These are phyloP conservation scores for Encarsia formosa DNA, from an alignment of 2,888 invertebrate species.

Conservation along the genomic window DNA sequence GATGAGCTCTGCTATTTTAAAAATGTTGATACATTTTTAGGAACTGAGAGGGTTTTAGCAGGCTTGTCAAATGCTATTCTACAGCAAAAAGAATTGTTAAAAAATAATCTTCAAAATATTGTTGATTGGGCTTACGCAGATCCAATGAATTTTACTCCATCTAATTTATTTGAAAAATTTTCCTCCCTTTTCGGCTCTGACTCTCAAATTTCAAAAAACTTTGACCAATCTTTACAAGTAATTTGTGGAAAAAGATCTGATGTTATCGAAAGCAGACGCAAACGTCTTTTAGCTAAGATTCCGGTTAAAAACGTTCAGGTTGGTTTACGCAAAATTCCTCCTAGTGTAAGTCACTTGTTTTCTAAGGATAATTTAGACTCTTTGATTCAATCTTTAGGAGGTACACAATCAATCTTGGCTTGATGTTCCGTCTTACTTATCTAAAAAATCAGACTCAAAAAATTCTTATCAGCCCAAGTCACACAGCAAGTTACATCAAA, in stretches of 20 bases:
- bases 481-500: background rate
- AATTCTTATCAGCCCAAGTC: background rate
- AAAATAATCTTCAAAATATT: conserved; percentile 10
- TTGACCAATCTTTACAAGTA: conserved; percentile 25
- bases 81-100: conserved; percentile 19
- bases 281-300: conserved; percentile 18
- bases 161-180: conserved; percentile 15
- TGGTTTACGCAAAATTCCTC: conserved; percentile 22
- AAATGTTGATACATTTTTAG: conserved; percentile 1
- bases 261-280: conserved; percentile 22
- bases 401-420: conserved; percentile 25
- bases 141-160: conserved; percentile 10
- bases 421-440: conserved; percentile 15
- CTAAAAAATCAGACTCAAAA: background rate
- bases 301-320: conserved; percentile 23
- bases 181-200: conserved; percentile 12
- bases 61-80: conserved; percentile 3
- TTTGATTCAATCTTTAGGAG: conserved; percentile 22
- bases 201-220: conserved; percentile 22
- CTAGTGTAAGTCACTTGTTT: conserved; percentile 23
- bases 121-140: conserved; percentile 16
- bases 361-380: conserved; percentile 18
- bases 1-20: conserved; percentile 35
- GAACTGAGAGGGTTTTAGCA: conserved; percentile 1
- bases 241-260: conserved; percentile 29